Conservation (phyloP, 2,113 vertebrate species). For the Zeus faber region DNA sequence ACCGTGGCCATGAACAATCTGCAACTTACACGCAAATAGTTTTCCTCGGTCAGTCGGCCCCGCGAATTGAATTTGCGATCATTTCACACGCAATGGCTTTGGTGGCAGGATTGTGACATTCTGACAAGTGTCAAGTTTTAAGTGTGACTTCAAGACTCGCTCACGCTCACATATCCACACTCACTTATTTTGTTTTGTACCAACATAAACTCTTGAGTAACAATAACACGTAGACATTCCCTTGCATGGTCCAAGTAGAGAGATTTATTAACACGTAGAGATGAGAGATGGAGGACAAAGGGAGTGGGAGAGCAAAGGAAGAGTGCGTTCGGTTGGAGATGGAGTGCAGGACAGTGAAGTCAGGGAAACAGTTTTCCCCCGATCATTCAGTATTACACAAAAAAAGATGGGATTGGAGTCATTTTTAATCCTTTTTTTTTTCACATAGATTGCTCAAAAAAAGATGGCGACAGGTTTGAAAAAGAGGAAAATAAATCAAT, state of each 20-base stretch:
- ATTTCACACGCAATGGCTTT: too few relatives aligned
- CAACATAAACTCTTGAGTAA: background rate
- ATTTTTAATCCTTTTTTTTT: background rate
- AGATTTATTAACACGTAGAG: conserved; percentile 71
- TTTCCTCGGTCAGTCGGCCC: too few relatives aligned
- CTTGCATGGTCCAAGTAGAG: conserved; percentile 49
- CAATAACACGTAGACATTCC: conserved; percentile 51
- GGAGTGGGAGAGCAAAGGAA: background rate
- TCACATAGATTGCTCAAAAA: conserved; percentile 9
- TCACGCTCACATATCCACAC: background rate
- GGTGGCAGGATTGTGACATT: too few relatives aligned
- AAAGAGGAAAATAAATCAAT: background rate
- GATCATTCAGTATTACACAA: conserved; percentile 1
- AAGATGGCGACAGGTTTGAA: conserved; percentile 11
- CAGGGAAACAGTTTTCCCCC: conserved; percentile 16
- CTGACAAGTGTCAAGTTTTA: too few relatives aligned
- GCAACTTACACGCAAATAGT: too few relatives aligned
- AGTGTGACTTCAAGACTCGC: too few relatives aligned
- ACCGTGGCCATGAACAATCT: too few relatives aligned
- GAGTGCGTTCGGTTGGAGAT: too few relatives aligned
- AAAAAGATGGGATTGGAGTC: background rate
- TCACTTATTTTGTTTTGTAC: background rate
- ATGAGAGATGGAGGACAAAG: conserved; percentile 13
- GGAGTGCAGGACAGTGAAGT: conserved; percentile 32
- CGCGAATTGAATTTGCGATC: too few relatives aligned